Evolutionary conservation across 1,140 invertebrate species (phyloP).

Genomic region (Wasmannia auropunctata): DNA sequence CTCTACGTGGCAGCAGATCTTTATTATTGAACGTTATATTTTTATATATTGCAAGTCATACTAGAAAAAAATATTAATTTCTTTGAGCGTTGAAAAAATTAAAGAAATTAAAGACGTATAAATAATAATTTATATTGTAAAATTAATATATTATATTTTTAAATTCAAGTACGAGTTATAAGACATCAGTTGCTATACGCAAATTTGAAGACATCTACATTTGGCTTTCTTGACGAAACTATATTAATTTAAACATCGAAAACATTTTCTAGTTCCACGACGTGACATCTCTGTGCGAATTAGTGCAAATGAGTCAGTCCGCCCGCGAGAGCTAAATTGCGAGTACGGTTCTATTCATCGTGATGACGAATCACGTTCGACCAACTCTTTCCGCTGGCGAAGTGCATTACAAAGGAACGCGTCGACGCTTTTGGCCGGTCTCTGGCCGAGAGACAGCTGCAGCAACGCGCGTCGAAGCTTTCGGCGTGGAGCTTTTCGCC

Average conservation of each 20-base stretch:
- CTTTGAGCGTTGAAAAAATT: neutral
- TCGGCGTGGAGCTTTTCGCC: constrained; percentile 59
- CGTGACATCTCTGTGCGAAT: neutral
- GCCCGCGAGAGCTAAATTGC: constrained; percentile 55
- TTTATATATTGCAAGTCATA: neutral
- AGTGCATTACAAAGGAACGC: constrained; percentile 55
- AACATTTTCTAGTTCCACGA: neutral
- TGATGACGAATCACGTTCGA: constrained; percentile 57
- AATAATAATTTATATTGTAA: neutral
- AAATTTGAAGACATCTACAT: neutral
- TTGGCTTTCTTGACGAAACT: neutral
- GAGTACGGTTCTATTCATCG: constrained; percentile 58
- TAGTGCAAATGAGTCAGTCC: constrained; percentile 20
- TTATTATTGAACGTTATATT: neutral
- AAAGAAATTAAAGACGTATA: neutral
- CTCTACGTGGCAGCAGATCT: neutral
- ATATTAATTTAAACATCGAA: neutral
- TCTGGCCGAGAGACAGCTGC: constrained; percentile 69
- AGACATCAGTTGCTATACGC: neutral
- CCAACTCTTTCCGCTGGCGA: constrained; percentile 51
- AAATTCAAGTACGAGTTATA: no score
- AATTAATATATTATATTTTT: no score
- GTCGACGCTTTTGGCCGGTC: constrained; percentile 62
- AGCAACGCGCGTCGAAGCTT: constrained; percentile 42
- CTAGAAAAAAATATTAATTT: neutral